Evolutionary conservation across 2,888 invertebrate genomes (phyloP), one percentile per base, ranked within the genome.

Genomic region (Acheta domesticus): DNA sequence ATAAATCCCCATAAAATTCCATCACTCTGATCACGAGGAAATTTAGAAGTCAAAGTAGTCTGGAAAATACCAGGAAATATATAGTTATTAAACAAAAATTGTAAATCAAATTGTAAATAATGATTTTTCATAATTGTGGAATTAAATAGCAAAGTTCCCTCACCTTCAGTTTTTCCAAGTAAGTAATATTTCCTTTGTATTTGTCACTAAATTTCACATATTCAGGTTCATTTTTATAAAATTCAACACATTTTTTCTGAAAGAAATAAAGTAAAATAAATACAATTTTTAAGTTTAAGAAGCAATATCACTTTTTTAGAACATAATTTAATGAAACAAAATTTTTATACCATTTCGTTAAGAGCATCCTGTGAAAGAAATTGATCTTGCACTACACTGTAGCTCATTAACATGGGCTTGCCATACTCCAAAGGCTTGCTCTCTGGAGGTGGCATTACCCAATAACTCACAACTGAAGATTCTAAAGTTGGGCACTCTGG

Each of bases 361-460:
- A 96, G 93, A 19, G 96, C 91, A 84, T 94, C 93, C 83, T 93
- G 91, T 0, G 95, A 92, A 79, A 97, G 88, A 84, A 93, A 93
- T 79, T 92, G 92, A 84, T 97, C 97, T 84, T 95, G 93, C 4
- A 93, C 88, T 82, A 96, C 91, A 82, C 93, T 94, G 85, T 96
- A 96, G 83, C 94, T 94, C 88, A 98, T 92, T 76, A 94, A 89
- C 92, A 98, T 93, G 0, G 98, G 98, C 76, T 96, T 92, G 0
- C 97, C 97, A 86, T 97, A 96, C 87, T 97, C 97, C 79, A 94
- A 92, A 14, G 96, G 96, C 83, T 95, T 92, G 85, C 94, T 94
- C 88, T 98, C 98, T 75, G 96, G 94, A 2, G 98, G 97, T n/a
- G 98, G 97, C 89, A 96, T 92, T 5, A 97, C 96, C 97, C 98